Evolutionary conservation across 2,797 vertebrate species (phyloP), one percentile per base, ranked within the genome.

Genomic region (Onychomys leucogaster): DNA sequence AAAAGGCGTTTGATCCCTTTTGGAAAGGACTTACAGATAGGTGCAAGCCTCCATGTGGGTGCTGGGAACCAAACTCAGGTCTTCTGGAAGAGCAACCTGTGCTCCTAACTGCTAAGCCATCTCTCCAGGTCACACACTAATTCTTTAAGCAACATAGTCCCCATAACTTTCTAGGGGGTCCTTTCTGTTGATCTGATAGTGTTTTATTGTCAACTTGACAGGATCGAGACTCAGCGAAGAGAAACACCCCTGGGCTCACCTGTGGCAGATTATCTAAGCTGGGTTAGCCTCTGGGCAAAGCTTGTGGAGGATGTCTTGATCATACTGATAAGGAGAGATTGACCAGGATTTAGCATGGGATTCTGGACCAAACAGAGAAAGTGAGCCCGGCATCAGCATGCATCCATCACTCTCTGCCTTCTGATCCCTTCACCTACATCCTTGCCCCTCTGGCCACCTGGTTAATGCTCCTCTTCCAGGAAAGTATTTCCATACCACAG

Each of bases 101-200:
- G 37, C 37, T 73, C 37, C 25, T 37, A 25, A 57, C 78, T 27
- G n/a, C 55, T 59, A 55, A 37, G 6, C 55, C 12, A 7, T 27
- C 80, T 59, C n/a, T 81, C 78, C 55, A 81, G n/a, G 55, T 2
- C 27, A 41, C 11, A 49, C 5, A 1, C 17, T 0, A 0, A 8
- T 75, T 76, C 55, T 25, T 32, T 21, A n/a, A n/a, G 57, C 43
- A 89, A 82, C 13, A 21, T 7, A 3, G 29, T 19, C 27, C 25
- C 73, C 19, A 5, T 5, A 2, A 1, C 11, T 10, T 63, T 21
- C 34, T 23, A 27, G 0, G 1, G 46, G 29, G 21, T 52, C 41
- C 49, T 25, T 6, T n/a, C 37, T 32, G 14, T 37, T 59, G 32
- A 46, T 23, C 41, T 34, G 82, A 85, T 41, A 82, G n/a, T 9